A percentile compares a stretch with the other conserved stretches of the same genome.
phyloP scores from a whole-genome alignment of 2,888 invertebrate genomes.

The Biston betularia region DNA sequence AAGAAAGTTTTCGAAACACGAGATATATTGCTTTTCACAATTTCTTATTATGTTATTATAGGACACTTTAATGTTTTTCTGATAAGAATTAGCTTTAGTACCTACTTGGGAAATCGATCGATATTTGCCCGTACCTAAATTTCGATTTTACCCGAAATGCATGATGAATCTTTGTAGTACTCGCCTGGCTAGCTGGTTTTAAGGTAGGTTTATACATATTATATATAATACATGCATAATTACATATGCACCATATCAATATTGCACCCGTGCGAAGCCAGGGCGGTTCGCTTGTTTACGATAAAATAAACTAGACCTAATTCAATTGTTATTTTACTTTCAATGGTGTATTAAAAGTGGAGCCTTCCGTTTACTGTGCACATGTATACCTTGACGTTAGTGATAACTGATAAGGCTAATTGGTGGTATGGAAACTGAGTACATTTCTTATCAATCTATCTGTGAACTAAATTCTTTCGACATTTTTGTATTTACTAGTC shows the following conservation, averaged over 20 bases:
- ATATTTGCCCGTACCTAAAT: background rate
- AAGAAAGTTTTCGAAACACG: conserved; percentile 27
- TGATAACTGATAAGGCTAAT: conserved; percentile 25
- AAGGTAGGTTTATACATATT: no score
- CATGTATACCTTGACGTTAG: conserved; percentile 4
- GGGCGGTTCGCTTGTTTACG: no score
- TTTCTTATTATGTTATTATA: conserved; percentile 12
- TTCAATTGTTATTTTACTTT: background rate
- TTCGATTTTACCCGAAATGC: background rate
- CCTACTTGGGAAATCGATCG: background rate
- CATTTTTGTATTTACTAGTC: conserved; percentile 44
- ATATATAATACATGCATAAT: no score
- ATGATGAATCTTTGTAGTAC: no score
- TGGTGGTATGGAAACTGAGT: conserved; percentile 18
- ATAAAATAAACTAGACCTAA: no score
- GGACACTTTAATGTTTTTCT: background rate
- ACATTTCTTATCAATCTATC: conserved; percentile 44
- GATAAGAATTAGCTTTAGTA: background rate
- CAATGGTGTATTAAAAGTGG: conserved; percentile 1
- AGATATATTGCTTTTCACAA: conserved; percentile 20
- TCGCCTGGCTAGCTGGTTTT: no score
- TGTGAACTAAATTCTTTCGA: conserved; percentile 47
- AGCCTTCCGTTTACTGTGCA: background rate
- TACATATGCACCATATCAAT: no score
- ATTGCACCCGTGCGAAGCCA: no score